These are phyloP conservation scores for Parasteatoda lunata DNA, from an alignment of 2,888 invertebrate species.

Conservation along the genomic window DNA sequence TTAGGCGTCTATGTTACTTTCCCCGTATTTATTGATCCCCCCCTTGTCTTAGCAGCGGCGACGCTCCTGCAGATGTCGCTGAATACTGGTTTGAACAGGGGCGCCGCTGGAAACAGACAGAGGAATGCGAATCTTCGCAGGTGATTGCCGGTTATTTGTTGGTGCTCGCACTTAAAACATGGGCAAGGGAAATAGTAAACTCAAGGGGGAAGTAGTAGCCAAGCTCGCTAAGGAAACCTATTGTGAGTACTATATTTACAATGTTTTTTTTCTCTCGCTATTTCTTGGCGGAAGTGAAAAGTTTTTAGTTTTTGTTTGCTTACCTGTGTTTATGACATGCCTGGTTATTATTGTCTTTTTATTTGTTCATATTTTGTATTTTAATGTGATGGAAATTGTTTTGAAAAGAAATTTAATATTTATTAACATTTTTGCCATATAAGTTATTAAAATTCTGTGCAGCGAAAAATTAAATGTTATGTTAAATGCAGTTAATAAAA, in stretches of 20 bases:
- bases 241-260: conserved; percentile 81
- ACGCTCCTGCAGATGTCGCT: conserved; percentile 53
- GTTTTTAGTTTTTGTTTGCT: background rate
- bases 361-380: background rate
- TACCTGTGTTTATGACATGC: background rate
- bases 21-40: conserved; percentile 66
- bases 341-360: background rate
- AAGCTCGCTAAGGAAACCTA: conserved; percentile 93
- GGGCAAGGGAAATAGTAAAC: conserved; percentile 97
- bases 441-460: no score
- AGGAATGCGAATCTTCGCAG: conserved; percentile 65
- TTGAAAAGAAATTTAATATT: no score
- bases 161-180: conserved; percentile 76
- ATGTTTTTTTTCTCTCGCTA: no score
- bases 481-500: no score
- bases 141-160: conserved; percentile 41
- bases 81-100: background rate
- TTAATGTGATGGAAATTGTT: no score
- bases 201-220: conserved; percentile 95
- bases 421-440: no score
- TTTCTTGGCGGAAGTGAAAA: background rate
- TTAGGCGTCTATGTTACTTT: conserved; percentile 17
- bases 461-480: no score
- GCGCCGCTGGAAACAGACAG: conserved; percentile 33
- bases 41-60: conserved; percentile 3